These are phyloP conservation scores for Uropsilus gracilis DNA, from an alignment of 2,113 vertebrate genomes.

Conservation along the genomic window DNA sequence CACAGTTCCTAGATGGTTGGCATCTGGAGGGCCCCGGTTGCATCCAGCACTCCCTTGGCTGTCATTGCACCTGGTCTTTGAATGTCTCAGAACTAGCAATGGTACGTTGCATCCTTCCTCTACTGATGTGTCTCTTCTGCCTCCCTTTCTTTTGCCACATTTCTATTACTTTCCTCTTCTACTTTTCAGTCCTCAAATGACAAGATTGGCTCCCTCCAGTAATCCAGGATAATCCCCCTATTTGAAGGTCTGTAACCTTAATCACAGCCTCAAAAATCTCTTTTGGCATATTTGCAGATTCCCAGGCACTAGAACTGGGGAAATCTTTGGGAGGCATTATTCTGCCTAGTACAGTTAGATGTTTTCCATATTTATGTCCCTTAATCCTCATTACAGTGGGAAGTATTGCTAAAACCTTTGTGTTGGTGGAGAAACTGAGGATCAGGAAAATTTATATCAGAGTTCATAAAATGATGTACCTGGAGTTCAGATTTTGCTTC, in stretches of 20 bases:
- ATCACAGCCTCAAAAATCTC: background rate
- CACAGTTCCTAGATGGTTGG: background rate
- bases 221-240: constrained; percentile 25
- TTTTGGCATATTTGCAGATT: background rate
- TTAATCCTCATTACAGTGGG: background rate
- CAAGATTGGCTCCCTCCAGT: background rate
- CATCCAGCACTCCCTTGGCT: background rate
- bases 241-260: constrained; percentile 3
- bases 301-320: background rate
- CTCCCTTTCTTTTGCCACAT: background rate
- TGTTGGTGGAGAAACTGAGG: background rate
- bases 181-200: background rate
- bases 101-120: background rate
- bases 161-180: background rate
- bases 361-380: background rate
- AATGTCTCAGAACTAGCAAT: background rate
- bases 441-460: background rate
- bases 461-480: background rate
- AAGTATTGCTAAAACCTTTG: background rate
- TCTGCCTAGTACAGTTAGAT: background rate
- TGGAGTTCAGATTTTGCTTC: background rate
- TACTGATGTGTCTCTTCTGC: background rate
- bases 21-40: background rate
- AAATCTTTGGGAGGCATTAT: background rate
- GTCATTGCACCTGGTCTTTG: background rate